Evolutionary conservation across 2,113 vertebrate genomes (phyloP).

Genomic region (Dasypus novemcinctus): DNA sequence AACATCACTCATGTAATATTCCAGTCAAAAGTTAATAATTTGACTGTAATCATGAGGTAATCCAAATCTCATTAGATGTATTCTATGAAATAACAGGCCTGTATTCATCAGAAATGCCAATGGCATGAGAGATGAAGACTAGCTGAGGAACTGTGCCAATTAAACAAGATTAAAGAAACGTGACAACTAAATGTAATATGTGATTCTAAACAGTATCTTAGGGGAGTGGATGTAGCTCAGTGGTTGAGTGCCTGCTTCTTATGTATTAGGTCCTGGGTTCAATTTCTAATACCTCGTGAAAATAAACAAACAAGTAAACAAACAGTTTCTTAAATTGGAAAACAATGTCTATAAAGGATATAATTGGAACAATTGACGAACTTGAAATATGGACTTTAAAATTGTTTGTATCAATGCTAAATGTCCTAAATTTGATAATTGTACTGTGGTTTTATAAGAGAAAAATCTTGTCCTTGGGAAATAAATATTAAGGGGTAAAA

Average conservation of each 20-base stretch:
- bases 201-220: background rate
- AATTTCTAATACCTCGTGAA: no score
- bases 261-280: no score
- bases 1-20: background rate
- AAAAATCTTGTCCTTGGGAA: background rate
- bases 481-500: background rate
- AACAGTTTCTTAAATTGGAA: background rate
- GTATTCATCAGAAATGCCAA: background rate
- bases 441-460: background rate
- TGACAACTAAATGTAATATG: background rate
- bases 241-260: no score
- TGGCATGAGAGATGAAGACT: background rate
- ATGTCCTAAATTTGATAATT: background rate
- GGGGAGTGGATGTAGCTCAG: no score
- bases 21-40: background rate
- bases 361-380: background rate
- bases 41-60: background rate
- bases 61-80: background rate
- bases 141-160: background rate
- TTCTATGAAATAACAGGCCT: background rate
- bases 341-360: background rate
- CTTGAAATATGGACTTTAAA: background rate
- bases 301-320: background rate
- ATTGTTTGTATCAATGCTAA: background rate
- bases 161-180: background rate